Conservation (phyloP, 2,113 vertebrate species). For the Mohoua ochrocephala region DNA sequence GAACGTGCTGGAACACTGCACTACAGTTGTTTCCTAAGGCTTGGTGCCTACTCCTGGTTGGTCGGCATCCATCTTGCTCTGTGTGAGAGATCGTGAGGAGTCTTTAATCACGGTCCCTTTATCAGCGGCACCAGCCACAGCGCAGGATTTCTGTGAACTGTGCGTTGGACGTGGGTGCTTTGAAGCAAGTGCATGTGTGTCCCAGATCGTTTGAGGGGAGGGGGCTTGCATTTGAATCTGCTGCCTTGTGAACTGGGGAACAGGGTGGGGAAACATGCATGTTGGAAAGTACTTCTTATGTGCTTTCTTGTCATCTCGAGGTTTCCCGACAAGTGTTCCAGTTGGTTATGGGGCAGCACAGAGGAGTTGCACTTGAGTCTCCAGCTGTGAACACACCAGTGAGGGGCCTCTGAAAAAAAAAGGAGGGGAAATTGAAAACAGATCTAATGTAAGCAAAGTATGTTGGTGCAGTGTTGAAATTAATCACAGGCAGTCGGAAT, state of each 20-base stretch:
- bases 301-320: slow-evolving; percentile 46
- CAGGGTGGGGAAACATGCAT: slow-evolving; percentile 25
- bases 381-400: slow-evolving; percentile 46
- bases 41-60: background rate
- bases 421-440: slow-evolving; percentile 24
- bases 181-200: background rate
- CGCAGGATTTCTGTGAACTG: background rate
- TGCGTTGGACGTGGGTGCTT: background rate
- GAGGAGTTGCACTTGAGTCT: slow-evolving; percentile 19
- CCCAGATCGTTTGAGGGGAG: background rate
- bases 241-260: slow-evolving; percentile 10
- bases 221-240: background rate
- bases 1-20: background rate
- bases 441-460: slow-evolving; percentile 54
- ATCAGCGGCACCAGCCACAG: background rate
- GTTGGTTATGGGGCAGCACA: slow-evolving; percentile 21
- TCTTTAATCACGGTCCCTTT: background rate
- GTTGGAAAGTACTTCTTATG: slow-evolving; percentile 15
- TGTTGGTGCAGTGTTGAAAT: slow-evolving; percentile 32
- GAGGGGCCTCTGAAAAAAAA: background rate
- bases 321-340: slow-evolving; percentile 41
- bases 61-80: background rate
- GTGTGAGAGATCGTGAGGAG: fast-evolving
- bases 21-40: background rate
- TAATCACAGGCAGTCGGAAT: slow-evolving; percentile 57